Percentiles rank a stretch among this genome's conserved stretches.
phyloP scores from a whole-genome alignment of 2,888 invertebrate species.

The Mythimna vitellina region DNA sequence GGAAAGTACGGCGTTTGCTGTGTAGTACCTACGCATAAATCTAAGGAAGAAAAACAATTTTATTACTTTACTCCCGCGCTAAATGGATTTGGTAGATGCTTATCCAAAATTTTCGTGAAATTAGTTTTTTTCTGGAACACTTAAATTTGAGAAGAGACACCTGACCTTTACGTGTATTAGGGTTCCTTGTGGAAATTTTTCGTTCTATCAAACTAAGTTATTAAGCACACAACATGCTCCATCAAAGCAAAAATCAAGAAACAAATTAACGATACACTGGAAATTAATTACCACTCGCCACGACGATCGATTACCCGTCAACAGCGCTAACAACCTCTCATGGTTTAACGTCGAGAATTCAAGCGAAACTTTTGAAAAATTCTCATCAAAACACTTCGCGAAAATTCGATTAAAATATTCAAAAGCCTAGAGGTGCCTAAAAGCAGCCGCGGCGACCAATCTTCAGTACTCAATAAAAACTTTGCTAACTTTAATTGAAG shows the following conservation, averaged over 20 bases:
- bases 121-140: slow-evolving; percentile 2
- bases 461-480: slow-evolving; percentile 61
- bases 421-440: slow-evolving; percentile 31
- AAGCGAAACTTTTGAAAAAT: slow-evolving; percentile 32
- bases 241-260: slow-evolving; percentile 2
- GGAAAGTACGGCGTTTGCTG: slow-evolving; percentile 26
- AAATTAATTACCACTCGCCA: slow-evolving; percentile 33
- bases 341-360: slow-evolving; percentile 8
- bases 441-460: slow-evolving; percentile 34
- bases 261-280: slow-evolving; percentile 18
- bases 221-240: background rate
- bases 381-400: slow-evolving; percentile 20
- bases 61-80: slow-evolving; percentile 37
- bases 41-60: slow-evolving; percentile 48
- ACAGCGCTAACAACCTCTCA: slow-evolving; percentile 10
- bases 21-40: slow-evolving; percentile 44
- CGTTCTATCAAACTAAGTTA: no score
- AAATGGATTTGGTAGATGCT: slow-evolving; percentile 43
- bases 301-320: slow-evolving; percentile 20
- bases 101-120: slow-evolving; percentile 17
- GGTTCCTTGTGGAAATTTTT: background rate
- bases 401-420: slow-evolving; percentile 43
- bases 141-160: background rate
- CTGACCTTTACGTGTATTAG: background rate
- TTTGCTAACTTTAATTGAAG: slow-evolving; percentile 61